Percentiles rank a stretch among this genome's conserved stretches.
These are phyloP conservation scores for Eufriesea mexicana DNA, from an alignment of 1,140 invertebrate species.

Conservation along the genomic window DNA sequence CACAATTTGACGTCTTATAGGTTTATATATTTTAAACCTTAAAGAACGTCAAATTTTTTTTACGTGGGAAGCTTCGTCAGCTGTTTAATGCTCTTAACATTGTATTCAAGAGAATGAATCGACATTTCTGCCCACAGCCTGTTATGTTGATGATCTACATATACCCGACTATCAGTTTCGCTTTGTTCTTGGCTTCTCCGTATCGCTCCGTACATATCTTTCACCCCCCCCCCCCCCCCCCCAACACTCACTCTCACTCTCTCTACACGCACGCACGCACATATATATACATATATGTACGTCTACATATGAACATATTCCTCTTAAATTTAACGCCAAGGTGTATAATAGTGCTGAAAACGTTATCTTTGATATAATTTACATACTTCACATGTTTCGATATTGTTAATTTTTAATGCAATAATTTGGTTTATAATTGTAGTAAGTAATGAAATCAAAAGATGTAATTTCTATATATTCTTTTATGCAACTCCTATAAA, in stretches of 20 bases:
- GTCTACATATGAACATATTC: conserved; percentile 9
- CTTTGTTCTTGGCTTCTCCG: conserved; percentile 12
- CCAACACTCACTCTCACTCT: neutral
- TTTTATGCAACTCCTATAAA: neutral
- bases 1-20: conserved; percentile 55
- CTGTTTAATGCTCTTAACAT: conserved; percentile 71
- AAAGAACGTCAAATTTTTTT: conserved; percentile 59
- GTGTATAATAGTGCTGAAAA: conserved; percentile 13
- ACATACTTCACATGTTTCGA: neutral
- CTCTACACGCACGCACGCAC: neutral
- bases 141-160: conserved; percentile 69
- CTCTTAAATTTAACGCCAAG: conserved; percentile 72
- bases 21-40: conserved; percentile 31
- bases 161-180: conserved; percentile 66
- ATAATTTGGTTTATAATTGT: neutral
- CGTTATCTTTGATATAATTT: neutral
- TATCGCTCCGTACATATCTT: conserved; percentile 13
- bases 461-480: neutral
- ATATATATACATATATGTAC: neutral
- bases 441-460: neutral
- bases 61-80: conserved; percentile 76
- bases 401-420: neutral
- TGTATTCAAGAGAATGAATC: conserved; percentile 76
- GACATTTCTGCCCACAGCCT: conserved; percentile 60
- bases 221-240: neutral